A percentile compares a stretch with the other conserved stretches of the same genome.
phyloP scores from a whole-genome alignment of 2,797 vertebrate genomes.

The Hippopotamyrus pictus region DNA sequence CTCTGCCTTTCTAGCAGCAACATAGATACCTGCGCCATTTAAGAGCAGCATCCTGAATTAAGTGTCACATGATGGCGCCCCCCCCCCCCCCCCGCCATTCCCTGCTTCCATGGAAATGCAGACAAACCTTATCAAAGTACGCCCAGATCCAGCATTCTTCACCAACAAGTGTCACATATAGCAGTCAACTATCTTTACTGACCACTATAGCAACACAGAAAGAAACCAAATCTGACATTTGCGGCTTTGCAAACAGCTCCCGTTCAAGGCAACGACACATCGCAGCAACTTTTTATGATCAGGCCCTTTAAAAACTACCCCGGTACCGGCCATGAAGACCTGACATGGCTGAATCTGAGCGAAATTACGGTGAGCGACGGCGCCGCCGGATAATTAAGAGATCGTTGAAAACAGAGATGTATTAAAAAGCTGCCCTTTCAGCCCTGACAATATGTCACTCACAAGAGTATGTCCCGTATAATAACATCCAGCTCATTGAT shows the following conservation, averaged over 20 bases:
- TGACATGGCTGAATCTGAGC: background rate
- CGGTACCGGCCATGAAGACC: background rate
- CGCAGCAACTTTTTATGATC: background rate
- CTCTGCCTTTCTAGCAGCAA: background rate
- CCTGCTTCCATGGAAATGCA: background rate
- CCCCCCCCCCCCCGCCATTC: no score
- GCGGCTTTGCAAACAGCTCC: background rate
- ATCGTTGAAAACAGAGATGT: background rate
- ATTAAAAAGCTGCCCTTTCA: background rate
- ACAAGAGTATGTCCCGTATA: background rate
- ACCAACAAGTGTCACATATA: background rate
- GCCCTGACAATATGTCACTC: background rate
- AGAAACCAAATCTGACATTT: background rate
- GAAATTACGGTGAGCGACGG: background rate
- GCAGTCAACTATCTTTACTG: background rate
- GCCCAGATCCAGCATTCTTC: background rate
- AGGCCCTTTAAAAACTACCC: background rate
- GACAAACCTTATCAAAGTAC: background rate
- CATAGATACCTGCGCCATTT: background rate
- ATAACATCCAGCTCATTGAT: background rate
- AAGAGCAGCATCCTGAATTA: background rate
- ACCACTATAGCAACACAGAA: background rate
- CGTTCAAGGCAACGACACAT: background rate
- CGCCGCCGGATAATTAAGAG: background rate
- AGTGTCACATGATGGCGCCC: background rate